A percentile compares a stretch with the other conserved stretches of the same genome.
phyloP scores from a whole-genome alignment of 2,797 vertebrate genomes.

The Gymnocypris eckloni region DNA sequence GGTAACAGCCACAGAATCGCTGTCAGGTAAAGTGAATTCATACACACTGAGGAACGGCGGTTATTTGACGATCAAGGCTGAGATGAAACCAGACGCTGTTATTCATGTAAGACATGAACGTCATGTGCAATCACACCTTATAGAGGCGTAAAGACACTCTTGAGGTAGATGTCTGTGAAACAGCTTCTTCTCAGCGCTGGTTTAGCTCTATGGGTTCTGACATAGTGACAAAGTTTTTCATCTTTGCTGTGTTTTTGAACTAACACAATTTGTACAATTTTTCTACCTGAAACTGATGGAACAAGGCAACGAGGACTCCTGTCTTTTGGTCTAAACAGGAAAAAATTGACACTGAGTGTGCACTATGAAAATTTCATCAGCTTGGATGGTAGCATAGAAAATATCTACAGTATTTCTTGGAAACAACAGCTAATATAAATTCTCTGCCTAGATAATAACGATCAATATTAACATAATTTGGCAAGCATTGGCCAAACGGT shows the following conservation, averaged over 20 bases:
- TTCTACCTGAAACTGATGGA: conserved; percentile 56
- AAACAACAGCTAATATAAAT: conserved; percentile 7
- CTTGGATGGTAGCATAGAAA: conserved; percentile 29
- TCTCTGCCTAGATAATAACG: background rate
- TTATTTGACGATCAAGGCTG: conserved; percentile 74
- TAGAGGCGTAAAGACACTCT: conserved; percentile 59
- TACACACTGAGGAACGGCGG: conserved; percentile 69
- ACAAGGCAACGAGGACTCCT: conserved; percentile 27
- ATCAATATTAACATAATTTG: conserved; percentile 2
- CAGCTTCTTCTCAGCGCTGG: conserved; percentile 25
- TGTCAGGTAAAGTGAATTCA: conserved; percentile 70
- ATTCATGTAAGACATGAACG: conserved; percentile 69
- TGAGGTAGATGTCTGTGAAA: conserved; percentile 51
- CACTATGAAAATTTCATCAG: background rate
- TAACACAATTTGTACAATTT: conserved; percentile 50
- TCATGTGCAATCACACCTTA: conserved; percentile 71
- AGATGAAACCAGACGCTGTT: conserved; percentile 65
- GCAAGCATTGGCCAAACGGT: background rate
- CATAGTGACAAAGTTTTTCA: conserved; percentile 52
- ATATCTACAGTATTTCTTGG: conserved; percentile 20
- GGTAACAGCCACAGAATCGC: conserved; percentile 75
- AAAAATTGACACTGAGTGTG: background rate
- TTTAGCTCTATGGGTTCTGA: conserved; percentile 55
- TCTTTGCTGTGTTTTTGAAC: conserved; percentile 33
- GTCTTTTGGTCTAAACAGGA: background rate